Percentiles rank a stretch among this genome's conserved stretches.
These are phyloP conservation scores for Gallinago stenura DNA, from an alignment of 2,797 vertebrate genomes.

Conservation along the genomic window DNA sequence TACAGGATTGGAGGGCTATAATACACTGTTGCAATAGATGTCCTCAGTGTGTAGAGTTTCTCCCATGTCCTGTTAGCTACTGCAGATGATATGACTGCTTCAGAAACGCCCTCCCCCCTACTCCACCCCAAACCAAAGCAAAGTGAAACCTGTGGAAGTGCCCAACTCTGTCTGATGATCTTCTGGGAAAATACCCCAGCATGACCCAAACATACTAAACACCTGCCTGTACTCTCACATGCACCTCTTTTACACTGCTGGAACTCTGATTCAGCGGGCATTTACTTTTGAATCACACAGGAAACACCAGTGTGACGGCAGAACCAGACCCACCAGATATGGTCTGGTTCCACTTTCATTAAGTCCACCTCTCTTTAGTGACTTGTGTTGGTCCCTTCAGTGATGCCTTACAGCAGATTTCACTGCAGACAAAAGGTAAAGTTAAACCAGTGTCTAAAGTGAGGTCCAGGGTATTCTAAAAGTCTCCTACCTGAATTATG, in stretches of 20 bases:
- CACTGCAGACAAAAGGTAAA: conserved; percentile 63
- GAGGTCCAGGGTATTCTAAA: conserved; percentile 76
- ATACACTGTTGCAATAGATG: conserved; percentile 44
- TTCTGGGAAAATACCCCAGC: background rate
- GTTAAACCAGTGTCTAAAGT: conserved; percentile 56
- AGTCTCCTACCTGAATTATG: conserved; percentile 98
- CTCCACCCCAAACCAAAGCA: background rate
- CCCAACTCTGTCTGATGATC: background rate
- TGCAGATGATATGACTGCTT: background rate
- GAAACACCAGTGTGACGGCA: background rate
- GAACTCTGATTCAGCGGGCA: background rate
- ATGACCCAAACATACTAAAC: background rate
- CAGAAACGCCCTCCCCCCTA: background rate
- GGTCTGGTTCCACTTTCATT: background rate
- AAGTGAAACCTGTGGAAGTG: background rate
- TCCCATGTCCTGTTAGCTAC: background rate
- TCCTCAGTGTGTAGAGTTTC: conserved; percentile 42
- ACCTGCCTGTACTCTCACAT: background rate
- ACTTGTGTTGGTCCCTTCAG: background rate
- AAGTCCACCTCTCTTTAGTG: conserved; percentile 12
- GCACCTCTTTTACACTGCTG: background rate
- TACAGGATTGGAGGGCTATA: conserved; percentile 13
- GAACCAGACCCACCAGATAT: background rate
- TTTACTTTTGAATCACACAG: background rate
- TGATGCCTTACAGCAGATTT: conserved; percentile 42